phyloP scores from a whole-genome alignment of 2,888 invertebrate genomes.

The Acleris holmiana region DNA sequence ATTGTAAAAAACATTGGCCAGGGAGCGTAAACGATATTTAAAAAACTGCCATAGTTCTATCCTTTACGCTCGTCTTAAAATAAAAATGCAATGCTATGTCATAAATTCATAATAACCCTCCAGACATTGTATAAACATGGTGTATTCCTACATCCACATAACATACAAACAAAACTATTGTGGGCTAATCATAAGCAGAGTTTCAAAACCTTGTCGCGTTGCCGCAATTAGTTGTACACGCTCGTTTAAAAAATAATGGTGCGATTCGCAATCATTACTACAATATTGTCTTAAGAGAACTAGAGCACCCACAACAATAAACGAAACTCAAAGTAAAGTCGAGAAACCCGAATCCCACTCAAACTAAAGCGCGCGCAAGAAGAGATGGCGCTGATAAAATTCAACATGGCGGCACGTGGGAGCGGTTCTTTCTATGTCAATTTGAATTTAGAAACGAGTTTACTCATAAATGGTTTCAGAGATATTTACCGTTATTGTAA shows the following conservation, averaged over 20 bases:
- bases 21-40: too few species aligned
- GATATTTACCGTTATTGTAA: constrained; percentile 66
- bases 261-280: constrained; percentile 42
- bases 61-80: too few species aligned
- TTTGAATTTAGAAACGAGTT: constrained; percentile 61
- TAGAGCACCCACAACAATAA: constrained; percentile 60
- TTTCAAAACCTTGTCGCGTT: constrained; percentile 30
- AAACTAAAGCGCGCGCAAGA: constrained; percentile 50
- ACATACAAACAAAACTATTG: constrained; percentile 21
- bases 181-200: constrained; percentile 15
- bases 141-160: too few species aligned
- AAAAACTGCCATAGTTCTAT: too few species aligned
- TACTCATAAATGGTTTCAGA: constrained; percentile 49
- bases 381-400: constrained; percentile 52
- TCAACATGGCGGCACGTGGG: constrained; percentile 56
- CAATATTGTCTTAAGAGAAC: constrained; percentile 58
- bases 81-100: too few species aligned
- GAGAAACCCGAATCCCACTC: constrained; percentile 63
- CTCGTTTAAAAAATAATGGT: constrained; percentile 23
- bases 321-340: constrained; percentile 51
- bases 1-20: too few species aligned
- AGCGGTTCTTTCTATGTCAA: constrained; percentile 67
- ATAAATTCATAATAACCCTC: too few species aligned
- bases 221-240: constrained; percentile 29
- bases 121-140: too few species aligned